A percentile compares a stretch with the other conserved stretches of the same genome.
These are phyloP conservation scores for Setophaga kirtlandii DNA, from an alignment of 2,113 vertebrate genomes.

Conservation along the genomic window DNA sequence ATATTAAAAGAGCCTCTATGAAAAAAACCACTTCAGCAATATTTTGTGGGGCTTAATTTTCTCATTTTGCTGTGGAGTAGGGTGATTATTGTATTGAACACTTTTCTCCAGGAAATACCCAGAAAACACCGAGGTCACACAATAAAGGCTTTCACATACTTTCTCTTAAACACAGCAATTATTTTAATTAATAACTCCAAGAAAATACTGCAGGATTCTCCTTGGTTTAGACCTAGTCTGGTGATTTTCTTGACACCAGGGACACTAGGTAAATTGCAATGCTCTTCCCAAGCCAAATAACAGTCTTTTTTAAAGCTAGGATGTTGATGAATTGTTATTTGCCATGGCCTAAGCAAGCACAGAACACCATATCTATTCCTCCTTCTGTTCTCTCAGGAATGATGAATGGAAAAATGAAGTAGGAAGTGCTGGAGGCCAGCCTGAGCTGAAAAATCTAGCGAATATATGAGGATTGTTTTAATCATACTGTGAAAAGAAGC, in stretches of 20 bases:
- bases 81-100: background rate
- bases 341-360: conserved; percentile 73
- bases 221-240: conserved; percentile 62
- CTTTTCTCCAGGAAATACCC: background rate
- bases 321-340: conserved; percentile 77
- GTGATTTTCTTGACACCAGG: conserved; percentile 57
- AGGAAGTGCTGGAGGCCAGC: conserved; percentile 35
- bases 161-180: conserved; percentile 38
- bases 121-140: background rate
- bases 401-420: conserved; percentile 63
- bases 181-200: conserved; percentile 65
- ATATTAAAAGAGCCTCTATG: background rate
- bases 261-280: conserved; percentile 72
- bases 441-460: conserved; percentile 50
- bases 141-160: conserved; percentile 32
- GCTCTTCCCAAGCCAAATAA: conserved; percentile 59
- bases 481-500: conserved; percentile 51
- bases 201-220: conserved; percentile 55
- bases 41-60: background rate
- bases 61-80: background rate
- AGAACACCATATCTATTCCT: conserved; percentile 60
- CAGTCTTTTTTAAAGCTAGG: conserved; percentile 66
- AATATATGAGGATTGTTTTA: conserved; percentile 33
- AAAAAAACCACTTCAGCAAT: conserved; percentile 29
- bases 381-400: conserved; percentile 54